A percentile compares a stretch with the other conserved stretches of the same genome.
These are phyloP conservation scores for Leiothrix lutea DNA, from an alignment of 2,113 vertebrate species.

Conservation along the genomic window DNA sequence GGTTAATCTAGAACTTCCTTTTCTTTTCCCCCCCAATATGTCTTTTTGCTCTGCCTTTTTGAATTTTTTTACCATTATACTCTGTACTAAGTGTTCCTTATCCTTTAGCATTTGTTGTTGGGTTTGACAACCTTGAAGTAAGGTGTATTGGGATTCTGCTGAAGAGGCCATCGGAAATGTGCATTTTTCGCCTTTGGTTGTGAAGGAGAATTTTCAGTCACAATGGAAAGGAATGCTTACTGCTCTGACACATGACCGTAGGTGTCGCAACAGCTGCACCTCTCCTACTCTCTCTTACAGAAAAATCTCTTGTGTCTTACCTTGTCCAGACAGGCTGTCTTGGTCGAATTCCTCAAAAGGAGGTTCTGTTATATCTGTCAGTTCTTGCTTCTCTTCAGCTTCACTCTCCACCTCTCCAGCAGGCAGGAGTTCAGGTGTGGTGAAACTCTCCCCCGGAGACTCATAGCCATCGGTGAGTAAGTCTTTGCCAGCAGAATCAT, in stretches of 20 bases:
- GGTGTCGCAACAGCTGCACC: background rate
- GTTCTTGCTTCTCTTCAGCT: background rate
- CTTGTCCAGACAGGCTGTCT: background rate
- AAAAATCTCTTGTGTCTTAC: background rate
- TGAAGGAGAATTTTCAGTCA: background rate
- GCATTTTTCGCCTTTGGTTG: background rate
- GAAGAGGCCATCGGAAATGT: background rate
- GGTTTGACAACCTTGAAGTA: background rate
- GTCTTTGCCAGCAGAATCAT: conserved; percentile 28
- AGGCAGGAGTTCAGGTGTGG: background rate
- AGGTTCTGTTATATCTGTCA: background rate
- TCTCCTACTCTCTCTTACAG: background rate
- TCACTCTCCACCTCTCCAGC: background rate
- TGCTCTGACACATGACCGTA: fast-evolving
- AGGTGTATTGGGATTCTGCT: background rate
- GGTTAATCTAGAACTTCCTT: background rate
- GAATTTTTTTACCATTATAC: background rate
- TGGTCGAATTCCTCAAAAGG: background rate
- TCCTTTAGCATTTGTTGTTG: background rate
- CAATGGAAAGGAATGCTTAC: background rate
- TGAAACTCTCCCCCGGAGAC: background rate
- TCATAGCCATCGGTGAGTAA: background rate
- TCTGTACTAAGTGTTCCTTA: background rate
- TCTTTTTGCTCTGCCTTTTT: background rate
- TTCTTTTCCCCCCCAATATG: background rate